phyloP scores from a whole-genome alignment of 2,797 vertebrate species.

The Atherinosoma microstoma region DNA sequence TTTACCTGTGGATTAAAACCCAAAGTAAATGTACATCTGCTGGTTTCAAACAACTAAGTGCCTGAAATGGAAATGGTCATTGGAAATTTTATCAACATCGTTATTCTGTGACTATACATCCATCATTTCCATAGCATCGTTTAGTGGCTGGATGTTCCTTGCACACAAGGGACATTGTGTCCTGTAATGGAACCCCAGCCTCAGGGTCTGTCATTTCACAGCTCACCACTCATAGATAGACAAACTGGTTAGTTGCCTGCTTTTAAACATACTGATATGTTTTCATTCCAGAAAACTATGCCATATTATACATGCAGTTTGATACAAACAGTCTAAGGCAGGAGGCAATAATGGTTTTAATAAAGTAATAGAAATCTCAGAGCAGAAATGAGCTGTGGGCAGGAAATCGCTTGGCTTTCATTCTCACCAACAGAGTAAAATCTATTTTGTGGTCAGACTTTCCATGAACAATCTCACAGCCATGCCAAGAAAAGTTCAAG shows the following conservation, averaged over 20 bases:
- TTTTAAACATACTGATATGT: constrained; percentile 47
- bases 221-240: constrained; percentile 43
- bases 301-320: constrained; percentile 21
- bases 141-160: constrained; percentile 33
- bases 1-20: not conserved
- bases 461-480: constrained; percentile 27
- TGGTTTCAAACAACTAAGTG: not conserved
- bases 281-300: constrained; percentile 21
- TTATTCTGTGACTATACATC: constrained; percentile 26
- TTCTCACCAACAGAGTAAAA: constrained; percentile 40
- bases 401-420: constrained; percentile 59
- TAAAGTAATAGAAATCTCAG: constrained; percentile 30
- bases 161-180: constrained; percentile 62
- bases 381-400: constrained; percentile 27
- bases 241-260: constrained; percentile 39
- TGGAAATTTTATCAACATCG: not conserved
- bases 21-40: too few relatives aligned
- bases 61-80: too few relatives aligned
- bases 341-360: constrained; percentile 27
- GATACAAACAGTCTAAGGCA: constrained; percentile 26
- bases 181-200: constrained; percentile 55
- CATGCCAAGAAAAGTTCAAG: constrained; percentile 8
- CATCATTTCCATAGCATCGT: constrained; percentile 20
- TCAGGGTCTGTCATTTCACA: constrained; percentile 48
- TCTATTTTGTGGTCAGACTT: constrained; percentile 46